Conservation (phyloP, 2,888 invertebrate genomes). For the Torymus texanus region DNA sequence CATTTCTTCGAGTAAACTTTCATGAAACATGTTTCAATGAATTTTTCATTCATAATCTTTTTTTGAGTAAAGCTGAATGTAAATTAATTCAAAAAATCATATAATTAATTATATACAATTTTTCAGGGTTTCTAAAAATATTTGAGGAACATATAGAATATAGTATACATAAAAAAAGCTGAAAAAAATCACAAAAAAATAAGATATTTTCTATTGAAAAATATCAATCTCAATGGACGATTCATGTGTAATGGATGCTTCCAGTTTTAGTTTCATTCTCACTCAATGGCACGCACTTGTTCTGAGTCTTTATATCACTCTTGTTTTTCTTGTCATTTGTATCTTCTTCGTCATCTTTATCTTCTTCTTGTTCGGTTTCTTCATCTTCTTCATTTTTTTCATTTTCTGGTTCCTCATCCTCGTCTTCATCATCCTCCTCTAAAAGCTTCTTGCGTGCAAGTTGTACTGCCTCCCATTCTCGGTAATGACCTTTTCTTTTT, state of each 20-base stretch:
- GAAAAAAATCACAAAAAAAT: constrained; percentile 55
- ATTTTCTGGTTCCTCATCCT: constrained; percentile 72
- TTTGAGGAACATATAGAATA: constrained; percentile 27
- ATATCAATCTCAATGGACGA: constrained; percentile 60
- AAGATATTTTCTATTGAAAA: constrained; percentile 57
- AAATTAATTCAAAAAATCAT: constrained; percentile 32
- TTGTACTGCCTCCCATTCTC: constrained; percentile 96
- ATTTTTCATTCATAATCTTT: constrained; percentile 10
- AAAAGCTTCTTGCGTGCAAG: constrained; percentile 92
- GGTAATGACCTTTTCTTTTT: constrained; percentile 97
- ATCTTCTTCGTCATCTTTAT: constrained; percentile 54
- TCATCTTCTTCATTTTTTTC: constrained; percentile 58
- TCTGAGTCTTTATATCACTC: constrained; percentile 62
- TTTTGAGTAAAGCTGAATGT: constrained; percentile 4
- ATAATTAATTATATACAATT: constrained; percentile 52
- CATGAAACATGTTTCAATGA: constrained; percentile 11
- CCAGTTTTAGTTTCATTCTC: constrained; percentile 66
- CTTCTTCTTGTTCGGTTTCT: constrained; percentile 55
- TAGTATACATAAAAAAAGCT: constrained; percentile 35
- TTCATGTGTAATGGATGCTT: constrained; percentile 55
- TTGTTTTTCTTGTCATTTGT: constrained; percentile 56
- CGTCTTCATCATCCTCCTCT: constrained; percentile 90
- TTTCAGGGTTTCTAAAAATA: constrained; percentile 41
- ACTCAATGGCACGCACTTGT: constrained; percentile 73
- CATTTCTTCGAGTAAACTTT: constrained; percentile 10